phyloP scores from a whole-genome alignment of 2,113 vertebrate species.

The Coptodon bakossiorum region DNA sequence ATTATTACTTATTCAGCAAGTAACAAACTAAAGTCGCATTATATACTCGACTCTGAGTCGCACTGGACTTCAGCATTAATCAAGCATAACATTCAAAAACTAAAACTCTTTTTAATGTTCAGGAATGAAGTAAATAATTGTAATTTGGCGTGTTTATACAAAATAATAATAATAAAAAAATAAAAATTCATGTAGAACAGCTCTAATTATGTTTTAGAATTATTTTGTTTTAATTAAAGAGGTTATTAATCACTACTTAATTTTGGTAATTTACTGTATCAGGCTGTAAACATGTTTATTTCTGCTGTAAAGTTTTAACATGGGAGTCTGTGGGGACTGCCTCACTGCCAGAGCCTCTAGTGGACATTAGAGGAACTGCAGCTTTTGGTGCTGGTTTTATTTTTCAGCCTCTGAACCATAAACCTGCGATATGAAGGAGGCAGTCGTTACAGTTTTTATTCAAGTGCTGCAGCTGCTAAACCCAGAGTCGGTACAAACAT shows the following conservation, averaged over 20 bases:
- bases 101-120: neutral
- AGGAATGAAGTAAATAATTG: neutral
- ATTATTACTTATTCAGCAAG: neutral
- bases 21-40: neutral
- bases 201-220: neutral
- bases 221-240: neutral
- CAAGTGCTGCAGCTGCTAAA: neutral
- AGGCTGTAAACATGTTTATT: neutral
- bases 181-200: accelerated
- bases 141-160: accelerated
- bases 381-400: neutral
- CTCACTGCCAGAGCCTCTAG: neutral
- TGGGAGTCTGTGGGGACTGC: accelerated
- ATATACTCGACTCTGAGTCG: neutral
- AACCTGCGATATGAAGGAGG: neutral
- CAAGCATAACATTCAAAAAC: accelerated
- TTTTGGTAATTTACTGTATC: neutral
- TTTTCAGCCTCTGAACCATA: neutral
- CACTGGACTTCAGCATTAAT: neutral
- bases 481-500: neutral
- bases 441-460: neutral
- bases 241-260: neutral
- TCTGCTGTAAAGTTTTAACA: neutral
- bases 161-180: neutral
- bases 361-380: neutral